Conservation (phyloP, 2,888 invertebrate genomes). For the Eubasilissa splendida region DNA sequence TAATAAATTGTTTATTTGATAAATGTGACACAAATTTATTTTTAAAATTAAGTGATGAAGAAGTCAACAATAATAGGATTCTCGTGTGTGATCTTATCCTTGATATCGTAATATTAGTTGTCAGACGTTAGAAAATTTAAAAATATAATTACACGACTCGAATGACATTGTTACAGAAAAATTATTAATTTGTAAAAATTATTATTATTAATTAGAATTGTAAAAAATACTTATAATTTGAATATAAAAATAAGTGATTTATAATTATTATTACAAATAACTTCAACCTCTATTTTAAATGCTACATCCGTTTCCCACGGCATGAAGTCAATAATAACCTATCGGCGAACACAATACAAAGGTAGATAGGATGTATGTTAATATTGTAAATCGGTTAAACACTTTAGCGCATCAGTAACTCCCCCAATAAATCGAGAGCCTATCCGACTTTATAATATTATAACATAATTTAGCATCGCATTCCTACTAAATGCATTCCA, state of each 20-base stretch:
- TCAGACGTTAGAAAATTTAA: no score
- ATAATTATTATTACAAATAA: neutral
- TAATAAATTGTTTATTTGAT: no score
- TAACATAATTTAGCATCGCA: neutral
- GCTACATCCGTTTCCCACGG: constrained; percentile 27
- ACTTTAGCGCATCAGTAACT: constrained; percentile 28
- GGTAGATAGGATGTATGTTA: neutral
- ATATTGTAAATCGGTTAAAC: constrained; percentile 25
- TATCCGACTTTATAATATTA: neutral
- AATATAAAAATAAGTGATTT: neutral
- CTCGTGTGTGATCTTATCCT: no score
- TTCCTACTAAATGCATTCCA: neutral
- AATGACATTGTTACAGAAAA: no score
- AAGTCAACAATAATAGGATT: no score
- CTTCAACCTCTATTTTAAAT: constrained; percentile 2
- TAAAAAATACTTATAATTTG: no score
- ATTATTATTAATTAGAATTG: no score
- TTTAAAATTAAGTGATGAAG: no score
- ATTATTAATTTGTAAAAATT: no score
- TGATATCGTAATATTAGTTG: no score
- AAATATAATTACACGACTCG: no score
- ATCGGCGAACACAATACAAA: constrained; percentile 33
- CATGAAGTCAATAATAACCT: neutral
- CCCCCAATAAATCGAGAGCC: constrained; percentile 15
- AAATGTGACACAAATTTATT: no score